Evolutionary conservation across 2,888 invertebrate species (phyloP).

Genomic region (Laspeyria flexula): DNA sequence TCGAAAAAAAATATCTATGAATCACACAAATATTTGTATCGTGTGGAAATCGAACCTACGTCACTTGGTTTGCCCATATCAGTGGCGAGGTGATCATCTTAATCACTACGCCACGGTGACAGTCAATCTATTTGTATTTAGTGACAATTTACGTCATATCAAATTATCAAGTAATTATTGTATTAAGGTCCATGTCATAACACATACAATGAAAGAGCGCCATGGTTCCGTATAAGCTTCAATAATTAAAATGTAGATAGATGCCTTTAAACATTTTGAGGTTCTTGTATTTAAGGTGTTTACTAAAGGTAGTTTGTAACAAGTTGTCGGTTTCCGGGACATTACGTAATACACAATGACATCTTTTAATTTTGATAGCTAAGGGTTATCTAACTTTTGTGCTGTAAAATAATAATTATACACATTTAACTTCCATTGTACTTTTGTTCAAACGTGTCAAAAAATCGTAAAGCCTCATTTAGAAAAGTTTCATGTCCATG

Average conservation of each 20-base stretch:
- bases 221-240: constrained; percentile 2
- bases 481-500: background rate
- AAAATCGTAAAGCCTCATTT: background rate
- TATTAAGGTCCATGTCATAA: background rate
- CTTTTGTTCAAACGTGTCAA: background rate
- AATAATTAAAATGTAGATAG: constrained; percentile 9
- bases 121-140: background rate
- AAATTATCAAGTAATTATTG: background rate
- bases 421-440: constrained; percentile 4
- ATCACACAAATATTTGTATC: no score
- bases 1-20: no score
- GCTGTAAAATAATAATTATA: constrained; percentile 11
- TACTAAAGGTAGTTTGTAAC: constrained; percentile 16
- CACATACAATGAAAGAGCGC: no score
- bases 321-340: constrained; percentile 30
- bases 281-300: constrained; percentile 24
- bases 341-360: constrained; percentile 31
- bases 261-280: no score
- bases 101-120: no score
- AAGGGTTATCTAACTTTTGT: constrained; percentile 38
- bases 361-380: constrained; percentile 27
- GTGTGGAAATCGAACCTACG: no score
- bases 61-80: no score
- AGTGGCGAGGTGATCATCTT: no score
- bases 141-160: background rate